Evolutionary conservation across 2,113 vertebrate genomes (phyloP), one percentile per base, ranked within the genome.

Genomic region (Arvicanthis niloticus): DNA sequence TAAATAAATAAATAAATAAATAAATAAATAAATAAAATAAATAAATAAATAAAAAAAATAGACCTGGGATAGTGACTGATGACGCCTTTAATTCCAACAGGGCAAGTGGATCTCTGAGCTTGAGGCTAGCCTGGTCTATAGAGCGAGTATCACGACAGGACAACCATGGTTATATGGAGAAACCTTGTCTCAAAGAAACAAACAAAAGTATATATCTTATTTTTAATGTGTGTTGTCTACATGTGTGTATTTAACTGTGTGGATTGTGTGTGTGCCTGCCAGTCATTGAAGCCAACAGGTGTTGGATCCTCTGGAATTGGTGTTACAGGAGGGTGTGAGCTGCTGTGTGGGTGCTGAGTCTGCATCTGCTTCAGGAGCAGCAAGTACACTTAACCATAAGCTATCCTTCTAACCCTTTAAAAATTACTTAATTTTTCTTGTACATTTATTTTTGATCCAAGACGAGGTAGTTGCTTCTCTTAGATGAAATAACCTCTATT

Each of bases 401-500:
- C 56, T 7, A 58, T 82, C 22, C 26, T 82, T 82, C 65, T 67
- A 82, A 24, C 80, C 80, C 56, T 84, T 62, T 42, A 62, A 29
- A 84, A 84, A 42, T 29, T 26, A 82, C 40, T 24, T 62, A 29
- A 29, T 84, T 58, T 88, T 96, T 56, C 26, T 62, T 97, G 72
- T 40, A 24, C 87, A 34, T 73, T 92, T 96, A 67, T 81, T 53
- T 89, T 92, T 93, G 60, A 87, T 78, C 34, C 0, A 5, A 58
- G 7, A 70, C n/a, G 37, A 81, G 45, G 60, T 67, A 65, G 51
- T 88, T 85, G 80, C 31, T 80, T 96, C 37, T 91, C 42, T 95
- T 88, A 78, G 67, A 72, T 89, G 78, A 89, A 78, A 11, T 78
- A 56, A 89, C 67, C 70, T 85, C 22, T 94, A 42, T 95, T 97